phyloP scores from a whole-genome alignment of 2,113 vertebrate species.

The Colinus virginianus region DNA sequence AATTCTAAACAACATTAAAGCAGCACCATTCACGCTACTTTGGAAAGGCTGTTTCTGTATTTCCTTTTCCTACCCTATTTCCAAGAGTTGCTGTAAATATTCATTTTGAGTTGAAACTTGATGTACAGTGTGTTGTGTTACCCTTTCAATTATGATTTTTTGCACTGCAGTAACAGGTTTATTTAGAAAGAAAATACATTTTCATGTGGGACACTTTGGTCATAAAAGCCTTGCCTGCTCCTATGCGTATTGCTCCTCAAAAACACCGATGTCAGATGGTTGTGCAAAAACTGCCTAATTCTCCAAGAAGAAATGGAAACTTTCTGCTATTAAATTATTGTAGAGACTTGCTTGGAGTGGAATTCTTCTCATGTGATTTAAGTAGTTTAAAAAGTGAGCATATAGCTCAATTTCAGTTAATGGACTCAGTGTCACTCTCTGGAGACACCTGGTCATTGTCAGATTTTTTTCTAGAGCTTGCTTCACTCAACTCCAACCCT shows the following conservation, averaged over 20 bases:
- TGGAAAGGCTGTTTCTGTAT: neutral
- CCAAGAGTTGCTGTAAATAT: slow-evolving; percentile 28
- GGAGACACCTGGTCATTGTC: neutral
- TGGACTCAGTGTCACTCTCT: neutral
- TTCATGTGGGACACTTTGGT: neutral
- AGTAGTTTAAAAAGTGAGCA: neutral
- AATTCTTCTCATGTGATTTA: neutral
- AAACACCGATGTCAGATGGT: neutral
- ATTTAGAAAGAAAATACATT: neutral
- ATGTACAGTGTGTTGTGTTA: neutral
- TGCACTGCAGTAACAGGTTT: accelerated
- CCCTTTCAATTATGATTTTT: neutral
- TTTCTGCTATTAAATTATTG: neutral
- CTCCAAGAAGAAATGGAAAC: neutral
- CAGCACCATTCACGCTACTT: neutral
- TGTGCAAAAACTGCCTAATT: neutral
- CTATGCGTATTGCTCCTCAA: neutral
- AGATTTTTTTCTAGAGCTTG: neutral
- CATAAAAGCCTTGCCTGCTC: neutral
- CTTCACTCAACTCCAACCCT: neutral
- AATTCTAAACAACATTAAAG: slow-evolving; percentile 55
- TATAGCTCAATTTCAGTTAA: neutral
- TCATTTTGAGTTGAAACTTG: neutral
- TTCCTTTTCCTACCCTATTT: neutral
- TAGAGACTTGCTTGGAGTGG: neutral